Base-by-base conservation (phyloP, 2,888 invertebrate genomes). In the Eueremaeus valkanovi region DNA sequence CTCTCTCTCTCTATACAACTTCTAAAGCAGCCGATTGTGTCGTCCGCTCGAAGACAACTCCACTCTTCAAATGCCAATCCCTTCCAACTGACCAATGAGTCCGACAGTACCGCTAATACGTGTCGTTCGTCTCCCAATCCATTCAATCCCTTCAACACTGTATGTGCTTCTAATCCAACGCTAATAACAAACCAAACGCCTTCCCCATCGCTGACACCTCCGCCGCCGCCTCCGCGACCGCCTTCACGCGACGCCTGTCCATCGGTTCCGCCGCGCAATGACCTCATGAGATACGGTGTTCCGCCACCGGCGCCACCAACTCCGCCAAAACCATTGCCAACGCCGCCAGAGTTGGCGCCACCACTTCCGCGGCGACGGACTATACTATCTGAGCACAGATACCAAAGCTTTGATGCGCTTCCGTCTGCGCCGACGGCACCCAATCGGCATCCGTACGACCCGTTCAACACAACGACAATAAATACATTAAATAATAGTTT, bases 61-160 rank as follows among this genome's bases (percentile, higher is more conserved):
- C 61, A n/a, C 8, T 61, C 61, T 61, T 36, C 68, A 68, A 40
- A 24, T 24, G 68, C 42, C 68, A 68, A 68, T 40, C 68, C 68
- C 24, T 68, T 68, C 24, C 6, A 11, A 6, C 13, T 13, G 3
- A 58, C 24, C 24, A 24, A 24, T 36, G 68, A 68, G 24, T 40
- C 68, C 1, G 24, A 55, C 27, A 27, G 1, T n/a, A 3, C n/a
- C 13, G 3, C 29, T 27, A 8, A 61, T 16, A 11, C 24, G 9
- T n/a, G 33, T 40, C 68, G 68, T n/a, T 33, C 16, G 1, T 68
- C 68, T 68, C 68, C 68, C 16, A 68, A 68, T 68, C 68, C 68
- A 21, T 68, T 40, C 42, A 68, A 68, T 68, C 68, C 68, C 1
- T 68, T 68, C 40, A 68, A 40, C 42, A 42, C 33, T 18, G 31